Base-by-base conservation (phyloP, 2,113 vertebrate genomes). In the Hemicordylus capensis region DNA sequence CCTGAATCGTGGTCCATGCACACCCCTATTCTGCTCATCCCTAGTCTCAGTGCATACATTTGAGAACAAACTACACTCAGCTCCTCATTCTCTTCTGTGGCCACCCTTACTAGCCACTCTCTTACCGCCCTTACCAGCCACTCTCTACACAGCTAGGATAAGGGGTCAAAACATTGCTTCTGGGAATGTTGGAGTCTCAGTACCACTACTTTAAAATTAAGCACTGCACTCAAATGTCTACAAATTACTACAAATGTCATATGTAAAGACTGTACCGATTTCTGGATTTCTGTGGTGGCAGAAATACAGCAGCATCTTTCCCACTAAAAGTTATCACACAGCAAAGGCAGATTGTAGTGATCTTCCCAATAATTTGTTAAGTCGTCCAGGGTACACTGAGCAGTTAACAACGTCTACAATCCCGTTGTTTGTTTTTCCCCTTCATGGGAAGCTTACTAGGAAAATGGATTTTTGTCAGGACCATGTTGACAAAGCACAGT, bases 401-500 rank as follows among this genome's bases (percentile, higher is more conserved):
- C 4, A 44, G 39, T 28, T 17, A 24, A 37, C 34, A 51, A 51
- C n/a, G 24, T 64, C 44, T 83, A 59, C 9, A 0, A 34, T 46
- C 2, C 0, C 1, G 17, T 76, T 7, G 22, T 24, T 34, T 37
- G 4, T 20, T 44, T 72, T 28, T 77, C 28, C 6, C 85, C 77
- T 28, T 59, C 85, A 42, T 0, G 0, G 39, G 64, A 31, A 86
- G 0, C 6, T 87, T 88, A 86, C 14, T 42, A 26, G 14, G 34
- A n/a, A 92, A 87, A 42, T 20, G 37, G 37, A 2, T 83, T 82
- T 81, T 85, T 87, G 63, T 63, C 61, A 89, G 83, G 84, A 15
- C 2, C 22, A 28, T 67, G 44, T 37, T 90, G n/a, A 70, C 12
- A 90, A 82, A 89, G 58, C 14, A 74, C 31, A 51, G 6, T 34